A percentile compares a stretch with the other conserved stretches of the same genome.
phyloP scores from a whole-genome alignment of 2,888 invertebrate genomes.

The Agriotes lineatus region DNA sequence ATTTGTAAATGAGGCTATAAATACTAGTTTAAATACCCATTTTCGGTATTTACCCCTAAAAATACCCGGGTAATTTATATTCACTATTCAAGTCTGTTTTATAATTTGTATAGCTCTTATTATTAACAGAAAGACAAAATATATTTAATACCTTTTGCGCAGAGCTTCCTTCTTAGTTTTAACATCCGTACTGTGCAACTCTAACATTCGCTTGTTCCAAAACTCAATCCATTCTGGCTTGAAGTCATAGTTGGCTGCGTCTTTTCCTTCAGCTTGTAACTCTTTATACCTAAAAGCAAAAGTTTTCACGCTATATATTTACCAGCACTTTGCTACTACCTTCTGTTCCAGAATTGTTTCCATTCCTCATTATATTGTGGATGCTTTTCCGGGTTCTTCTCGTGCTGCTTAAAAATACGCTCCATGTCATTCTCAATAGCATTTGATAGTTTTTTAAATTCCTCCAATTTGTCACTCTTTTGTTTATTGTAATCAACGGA shows the following conservation, averaged over 20 bases:
- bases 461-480: conserved; percentile 67
- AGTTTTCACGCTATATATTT: background rate
- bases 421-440: conserved; percentile 72
- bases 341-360: conserved; percentile 90
- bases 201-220: conserved; percentile 87
- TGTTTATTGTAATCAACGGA: conserved; percentile 54
- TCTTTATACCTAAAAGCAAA: conserved; percentile 73
- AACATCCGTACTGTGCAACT: conserved; percentile 79
- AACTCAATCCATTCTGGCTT: conserved; percentile 90
- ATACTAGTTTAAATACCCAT: no score
- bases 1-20: no score
- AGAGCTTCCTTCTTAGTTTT: conserved; percentile 77
- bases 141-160: conserved; percentile 72
- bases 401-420: conserved; percentile 78
- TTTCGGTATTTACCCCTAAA: no score
- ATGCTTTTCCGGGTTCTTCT: conserved; percentile 90
- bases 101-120: no score
- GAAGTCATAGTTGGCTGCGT: conserved; percentile 85
- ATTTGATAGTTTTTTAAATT: conserved; percentile 67
- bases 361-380: conserved; percentile 90
- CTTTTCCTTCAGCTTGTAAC: conserved; percentile 79
- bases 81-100: no score
- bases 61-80: no score
- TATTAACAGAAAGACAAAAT: no score
- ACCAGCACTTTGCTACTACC: conserved; percentile 57